Evolutionary conservation across 2,113 vertebrate species (phyloP).

Genomic region (Apteryx mantelli): DNA sequence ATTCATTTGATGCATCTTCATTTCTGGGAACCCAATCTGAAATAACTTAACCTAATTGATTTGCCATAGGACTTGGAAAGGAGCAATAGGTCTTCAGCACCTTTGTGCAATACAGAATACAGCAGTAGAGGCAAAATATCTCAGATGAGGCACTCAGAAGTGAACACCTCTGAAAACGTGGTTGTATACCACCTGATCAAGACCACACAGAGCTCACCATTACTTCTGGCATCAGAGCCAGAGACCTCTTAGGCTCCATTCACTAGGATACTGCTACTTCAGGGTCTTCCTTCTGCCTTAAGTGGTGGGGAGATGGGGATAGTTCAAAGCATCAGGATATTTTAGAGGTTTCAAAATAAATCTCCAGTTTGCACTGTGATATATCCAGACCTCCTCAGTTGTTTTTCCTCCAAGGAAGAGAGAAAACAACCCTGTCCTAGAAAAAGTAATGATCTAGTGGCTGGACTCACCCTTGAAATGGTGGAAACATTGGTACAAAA

Average conservation of each 20-base stretch:
- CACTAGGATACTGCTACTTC: not conserved
- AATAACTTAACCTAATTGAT: conserved; percentile 71
- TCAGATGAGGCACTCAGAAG: conserved; percentile 20
- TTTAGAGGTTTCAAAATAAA: conserved; percentile 20
- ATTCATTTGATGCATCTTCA: conserved; percentile 60
- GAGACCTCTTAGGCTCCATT: not conserved
- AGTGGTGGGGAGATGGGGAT: not conserved
- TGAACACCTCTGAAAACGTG: conserved; percentile 16
- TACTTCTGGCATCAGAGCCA: conserved; percentile 29
- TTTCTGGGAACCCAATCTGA: conserved; percentile 66
- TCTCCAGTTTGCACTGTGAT: not conserved
- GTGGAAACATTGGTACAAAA: not conserved
- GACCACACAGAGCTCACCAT: not conserved
- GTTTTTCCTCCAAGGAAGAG: not conserved
- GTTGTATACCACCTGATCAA: conserved; percentile 18
- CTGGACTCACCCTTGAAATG: not conserved
- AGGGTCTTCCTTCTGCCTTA: conserved; percentile 28
- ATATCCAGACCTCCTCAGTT: not conserved
- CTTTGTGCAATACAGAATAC: conserved; percentile 54
- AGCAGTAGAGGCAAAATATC: conserved; percentile 33
- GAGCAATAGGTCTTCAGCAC: conserved; percentile 57
- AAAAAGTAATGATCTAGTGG: not conserved
- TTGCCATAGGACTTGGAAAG: conserved; percentile 50
- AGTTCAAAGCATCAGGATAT: not conserved
- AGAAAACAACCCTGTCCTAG: not conserved